A percentile compares a stretch with the other conserved stretches of the same genome.
These are phyloP conservation scores for Coluber constrictor DNA, from an alignment of 2,797 vertebrate genomes.

Conservation along the genomic window DNA sequence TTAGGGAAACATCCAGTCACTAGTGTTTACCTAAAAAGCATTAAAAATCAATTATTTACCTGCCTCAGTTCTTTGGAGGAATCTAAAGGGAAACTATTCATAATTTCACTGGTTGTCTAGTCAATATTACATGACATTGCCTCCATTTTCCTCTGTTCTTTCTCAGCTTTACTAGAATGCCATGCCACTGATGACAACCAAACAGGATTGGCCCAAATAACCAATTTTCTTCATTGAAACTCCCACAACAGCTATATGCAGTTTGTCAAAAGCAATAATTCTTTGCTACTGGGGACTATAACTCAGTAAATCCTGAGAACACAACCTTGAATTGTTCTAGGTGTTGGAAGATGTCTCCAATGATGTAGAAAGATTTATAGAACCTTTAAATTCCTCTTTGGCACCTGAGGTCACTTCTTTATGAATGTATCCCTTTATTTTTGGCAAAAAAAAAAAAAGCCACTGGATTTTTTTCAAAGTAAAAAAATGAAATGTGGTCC, in stretches of 20 bases:
- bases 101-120: neutral
- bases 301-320: neutral
- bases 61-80: neutral
- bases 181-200: neutral
- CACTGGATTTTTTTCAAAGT: neutral
- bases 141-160: neutral
- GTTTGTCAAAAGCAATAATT: neutral
- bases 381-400: neutral
- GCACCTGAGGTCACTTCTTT: neutral
- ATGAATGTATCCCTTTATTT: neutral
- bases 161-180: neutral
- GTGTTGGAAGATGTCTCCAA: neutral
- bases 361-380: neutral
- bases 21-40: neutral
- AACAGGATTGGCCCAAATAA: neutral
- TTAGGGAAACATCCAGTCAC: neutral
- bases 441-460: neutral
- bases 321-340: neutral
- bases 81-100: neutral
- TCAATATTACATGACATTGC: neutral
- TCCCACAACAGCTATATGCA: neutral
- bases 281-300: neutral
- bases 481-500: neutral
- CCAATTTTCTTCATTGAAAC: neutral
- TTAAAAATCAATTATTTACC: neutral